These are phyloP conservation scores for Cyclura pinguis DNA, from an alignment of 2,797 vertebrate genomes.

Conservation along the genomic window DNA sequence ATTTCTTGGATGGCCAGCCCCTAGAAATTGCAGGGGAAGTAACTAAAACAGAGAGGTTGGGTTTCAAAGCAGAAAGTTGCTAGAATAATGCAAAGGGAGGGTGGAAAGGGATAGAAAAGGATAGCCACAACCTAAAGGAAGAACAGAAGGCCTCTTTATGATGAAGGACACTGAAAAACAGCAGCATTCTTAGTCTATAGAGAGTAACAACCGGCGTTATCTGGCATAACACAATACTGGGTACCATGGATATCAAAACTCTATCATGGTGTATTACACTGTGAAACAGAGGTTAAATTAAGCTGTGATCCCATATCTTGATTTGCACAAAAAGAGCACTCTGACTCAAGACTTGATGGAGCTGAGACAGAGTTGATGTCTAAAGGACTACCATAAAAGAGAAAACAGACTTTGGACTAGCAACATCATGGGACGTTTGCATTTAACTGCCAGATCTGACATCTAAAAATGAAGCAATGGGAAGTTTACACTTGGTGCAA, in stretches of 20 bases:
- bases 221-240: background rate
- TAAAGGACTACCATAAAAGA: background rate
- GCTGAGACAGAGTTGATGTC: background rate
- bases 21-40: background rate
- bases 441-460: too few species aligned
- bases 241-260: slow-evolving; percentile 2
- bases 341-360: accelerated
- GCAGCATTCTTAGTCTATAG: background rate
- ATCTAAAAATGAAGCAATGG: background rate
- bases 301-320: background rate
- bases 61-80: background rate
- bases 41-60: slow-evolving; percentile 1
- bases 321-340: background rate
- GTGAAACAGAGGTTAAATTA: background rate
- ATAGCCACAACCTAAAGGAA: background rate
- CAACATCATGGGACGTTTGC: background rate
- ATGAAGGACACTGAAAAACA: accelerated
- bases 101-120: too few species aligned
- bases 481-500: too few species aligned
- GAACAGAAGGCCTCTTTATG: background rate
- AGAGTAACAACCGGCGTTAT: background rate
- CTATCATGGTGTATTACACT: background rate
- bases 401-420: background rate
- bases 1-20: background rate
- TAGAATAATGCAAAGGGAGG: background rate